Evolutionary conservation across 2,797 vertebrate species (phyloP).

Genomic region (Iguana delicatissima): DNA sequence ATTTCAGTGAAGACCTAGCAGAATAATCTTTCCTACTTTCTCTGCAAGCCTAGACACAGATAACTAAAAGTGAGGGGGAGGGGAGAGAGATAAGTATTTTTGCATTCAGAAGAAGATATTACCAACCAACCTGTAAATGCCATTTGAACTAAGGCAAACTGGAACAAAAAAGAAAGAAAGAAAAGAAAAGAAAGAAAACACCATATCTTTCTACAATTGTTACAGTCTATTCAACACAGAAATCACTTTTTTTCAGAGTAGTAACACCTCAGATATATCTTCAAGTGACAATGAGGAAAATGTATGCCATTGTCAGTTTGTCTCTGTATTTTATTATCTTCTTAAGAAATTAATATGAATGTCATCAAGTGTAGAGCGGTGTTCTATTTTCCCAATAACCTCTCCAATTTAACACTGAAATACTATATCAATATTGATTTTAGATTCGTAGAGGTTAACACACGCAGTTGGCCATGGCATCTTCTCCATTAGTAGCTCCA

Average conservation of each 20-base stretch:
- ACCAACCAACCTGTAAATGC: not conserved
- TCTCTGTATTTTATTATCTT: not conserved
- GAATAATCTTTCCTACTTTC: accelerated
- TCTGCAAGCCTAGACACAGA: not conserved
- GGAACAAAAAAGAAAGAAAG: no score
- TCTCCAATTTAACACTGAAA: not conserved
- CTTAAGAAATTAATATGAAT: not conserved
- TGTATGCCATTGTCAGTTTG: not conserved
- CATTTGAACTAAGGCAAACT: conserved; percentile 8
- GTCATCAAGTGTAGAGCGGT: not conserved
- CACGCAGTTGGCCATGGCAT: not conserved
- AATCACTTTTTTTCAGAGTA: not conserved
- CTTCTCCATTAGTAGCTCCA: not conserved
- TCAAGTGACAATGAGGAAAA: not conserved
- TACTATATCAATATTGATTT: not conserved
- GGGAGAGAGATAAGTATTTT: not conserved
- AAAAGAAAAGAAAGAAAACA: no score
- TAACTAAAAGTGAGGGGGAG: not conserved
- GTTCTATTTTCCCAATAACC: not conserved
- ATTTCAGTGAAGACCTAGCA: not conserved
- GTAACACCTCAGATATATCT: not conserved
- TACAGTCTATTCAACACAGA: not conserved
- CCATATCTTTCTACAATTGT: not conserved
- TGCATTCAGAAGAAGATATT: not conserved
- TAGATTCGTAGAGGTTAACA: not conserved